Evolutionary conservation across 1,140 invertebrate genomes (phyloP).

Genomic region (Anagrus nilaparvatae): DNA sequence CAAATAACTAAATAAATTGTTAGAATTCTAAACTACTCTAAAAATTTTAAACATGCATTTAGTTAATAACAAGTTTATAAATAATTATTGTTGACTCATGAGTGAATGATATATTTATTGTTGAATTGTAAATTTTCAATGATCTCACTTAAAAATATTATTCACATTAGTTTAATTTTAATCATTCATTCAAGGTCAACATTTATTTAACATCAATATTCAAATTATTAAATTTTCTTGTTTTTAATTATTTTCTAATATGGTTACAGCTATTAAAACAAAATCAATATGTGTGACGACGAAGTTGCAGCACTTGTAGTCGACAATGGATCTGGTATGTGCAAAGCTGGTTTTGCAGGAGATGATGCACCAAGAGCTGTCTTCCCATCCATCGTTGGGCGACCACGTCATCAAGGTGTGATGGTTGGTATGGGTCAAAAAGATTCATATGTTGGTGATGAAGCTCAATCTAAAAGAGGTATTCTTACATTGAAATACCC

Average conservation of each 20-base stretch:
- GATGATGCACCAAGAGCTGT: slow-evolving; percentile 79
- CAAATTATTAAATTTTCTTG: not conserved
- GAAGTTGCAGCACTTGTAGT: slow-evolving; percentile 81
- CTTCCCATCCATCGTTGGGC: slow-evolving; percentile 76
- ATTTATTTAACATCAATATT: not conserved
- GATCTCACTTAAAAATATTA: not conserved
- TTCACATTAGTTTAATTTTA: not conserved
- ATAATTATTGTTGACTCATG: too few relatives aligned
- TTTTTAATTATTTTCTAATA: not conserved
- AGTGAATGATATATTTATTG: slow-evolving; percentile 5
- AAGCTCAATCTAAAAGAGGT: slow-evolving; percentile 82
- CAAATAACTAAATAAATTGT: too few relatives aligned
- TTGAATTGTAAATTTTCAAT: not conserved
- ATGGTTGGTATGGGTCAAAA: slow-evolving; percentile 95
- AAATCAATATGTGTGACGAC: slow-evolving; percentile 66
- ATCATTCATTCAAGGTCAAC: not conserved
- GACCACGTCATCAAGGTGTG: slow-evolving; percentile 74
- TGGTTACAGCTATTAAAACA: slow-evolving; percentile 20
- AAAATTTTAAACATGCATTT: too few relatives aligned
- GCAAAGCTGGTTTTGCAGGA: slow-evolving; percentile 82
- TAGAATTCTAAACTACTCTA: too few relatives aligned
- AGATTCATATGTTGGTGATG: slow-evolving; percentile 79
- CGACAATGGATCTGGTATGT: slow-evolving; percentile 91
- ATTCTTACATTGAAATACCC: slow-evolving; percentile 92
- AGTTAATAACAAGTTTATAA: too few relatives aligned